Evolutionary conservation across 2,888 invertebrate genomes (phyloP).

Genomic region (Acanthosepion esculentum): DNA sequence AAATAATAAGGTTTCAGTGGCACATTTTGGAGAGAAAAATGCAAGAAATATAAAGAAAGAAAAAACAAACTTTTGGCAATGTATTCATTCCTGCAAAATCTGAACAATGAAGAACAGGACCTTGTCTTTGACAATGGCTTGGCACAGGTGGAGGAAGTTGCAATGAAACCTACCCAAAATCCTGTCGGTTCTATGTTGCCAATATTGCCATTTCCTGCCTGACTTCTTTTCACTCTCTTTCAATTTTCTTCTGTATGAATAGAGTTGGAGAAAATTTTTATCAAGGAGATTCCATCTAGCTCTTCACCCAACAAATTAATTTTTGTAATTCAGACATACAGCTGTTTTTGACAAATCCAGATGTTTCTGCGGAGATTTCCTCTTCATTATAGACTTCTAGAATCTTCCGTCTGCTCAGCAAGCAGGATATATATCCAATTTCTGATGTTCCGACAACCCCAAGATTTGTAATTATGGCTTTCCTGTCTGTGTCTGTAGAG

Average conservation of each 20-base stretch:
- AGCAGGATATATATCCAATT: background rate
- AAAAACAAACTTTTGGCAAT: background rate
- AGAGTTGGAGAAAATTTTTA: background rate
- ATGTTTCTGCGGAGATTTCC: background rate
- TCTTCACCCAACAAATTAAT: background rate
- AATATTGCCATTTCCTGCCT: background rate
- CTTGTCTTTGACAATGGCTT: background rate
- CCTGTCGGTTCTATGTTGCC: background rate
- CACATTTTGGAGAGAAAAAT: background rate
- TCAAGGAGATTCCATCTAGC: background rate
- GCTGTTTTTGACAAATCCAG: background rate
- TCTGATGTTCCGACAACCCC: no score
- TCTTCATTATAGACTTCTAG: background rate
- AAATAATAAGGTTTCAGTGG: background rate
- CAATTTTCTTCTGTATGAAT: background rate
- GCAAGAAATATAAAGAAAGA: background rate
- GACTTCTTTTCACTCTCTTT: background rate
- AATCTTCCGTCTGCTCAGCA: background rate
- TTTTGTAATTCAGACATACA: background rate
- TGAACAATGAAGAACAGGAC: background rate
- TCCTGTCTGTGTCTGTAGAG: no score
- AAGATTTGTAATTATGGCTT: no score
- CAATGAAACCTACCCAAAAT: background rate
- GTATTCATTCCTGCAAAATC: background rate
- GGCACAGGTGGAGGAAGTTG: background rate